Conservation (phyloP, 2,797 vertebrate species). For the Malurus leucopterus region DNA sequence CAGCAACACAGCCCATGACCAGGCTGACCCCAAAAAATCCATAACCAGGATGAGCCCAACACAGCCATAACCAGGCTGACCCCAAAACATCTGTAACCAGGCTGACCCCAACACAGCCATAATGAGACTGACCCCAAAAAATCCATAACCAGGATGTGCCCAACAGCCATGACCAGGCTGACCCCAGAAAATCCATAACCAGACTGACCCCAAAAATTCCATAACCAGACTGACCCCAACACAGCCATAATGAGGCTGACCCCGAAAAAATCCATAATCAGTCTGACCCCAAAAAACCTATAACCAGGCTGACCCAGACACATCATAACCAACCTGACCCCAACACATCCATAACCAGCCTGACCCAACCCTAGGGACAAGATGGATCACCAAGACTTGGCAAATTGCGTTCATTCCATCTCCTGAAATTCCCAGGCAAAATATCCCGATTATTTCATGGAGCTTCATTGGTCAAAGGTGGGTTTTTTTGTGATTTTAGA, state of each 20-base stretch:
- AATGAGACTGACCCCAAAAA: not conserved
- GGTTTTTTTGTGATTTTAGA: not conserved
- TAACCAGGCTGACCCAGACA: no score
- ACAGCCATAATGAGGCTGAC: not conserved
- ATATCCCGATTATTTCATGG: fast-evolving
- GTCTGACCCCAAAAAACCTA: fast-evolving
- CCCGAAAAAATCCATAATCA: not conserved
- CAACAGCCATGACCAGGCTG: not conserved
- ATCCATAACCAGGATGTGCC: not conserved
- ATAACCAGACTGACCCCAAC: not conserved
- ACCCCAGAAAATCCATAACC: not conserved
- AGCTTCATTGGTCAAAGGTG: not conserved
- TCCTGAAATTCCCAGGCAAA: not conserved
- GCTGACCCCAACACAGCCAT: not conserved
- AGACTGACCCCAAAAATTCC: not conserved
- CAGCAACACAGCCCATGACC: not conserved
- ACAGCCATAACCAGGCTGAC: not conserved
- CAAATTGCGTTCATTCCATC: not conserved
- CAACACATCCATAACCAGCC: not conserved
- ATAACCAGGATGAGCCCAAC: not conserved
- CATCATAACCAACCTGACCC: no score
- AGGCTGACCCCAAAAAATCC: not conserved
- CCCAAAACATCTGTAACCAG: not conserved
- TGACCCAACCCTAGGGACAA: not conserved
- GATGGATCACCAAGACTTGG: not conserved